Evolutionary conservation across 2,113 vertebrate species (phyloP).

Genomic region (Argyrosomus japonicus): DNA sequence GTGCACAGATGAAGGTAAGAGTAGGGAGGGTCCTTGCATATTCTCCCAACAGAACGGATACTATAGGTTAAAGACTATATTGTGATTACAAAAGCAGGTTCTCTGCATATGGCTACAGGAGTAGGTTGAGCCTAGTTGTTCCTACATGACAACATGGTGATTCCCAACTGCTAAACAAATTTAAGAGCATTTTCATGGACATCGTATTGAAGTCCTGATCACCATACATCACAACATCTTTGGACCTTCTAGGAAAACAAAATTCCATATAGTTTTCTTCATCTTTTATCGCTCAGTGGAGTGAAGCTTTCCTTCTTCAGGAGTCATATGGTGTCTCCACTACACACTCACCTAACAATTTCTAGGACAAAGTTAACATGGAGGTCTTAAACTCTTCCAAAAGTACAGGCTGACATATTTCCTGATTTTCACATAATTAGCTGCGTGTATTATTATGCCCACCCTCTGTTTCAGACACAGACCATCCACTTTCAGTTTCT

Average conservation of each 20-base stretch:
- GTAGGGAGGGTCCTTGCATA: background rate
- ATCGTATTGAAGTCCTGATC: background rate
- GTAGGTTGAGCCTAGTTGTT: background rate
- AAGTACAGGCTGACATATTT: background rate
- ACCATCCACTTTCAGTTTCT: background rate
- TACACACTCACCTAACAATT: background rate
- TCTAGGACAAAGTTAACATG: background rate
- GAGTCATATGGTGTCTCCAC: background rate
- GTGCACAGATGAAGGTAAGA: background rate
- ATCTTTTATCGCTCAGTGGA: background rate
- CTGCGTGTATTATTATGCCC: background rate
- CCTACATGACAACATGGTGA: background rate
- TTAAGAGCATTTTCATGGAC: slow-evolving; percentile 2
- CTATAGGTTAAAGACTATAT: background rate
- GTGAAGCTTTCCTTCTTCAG: background rate
- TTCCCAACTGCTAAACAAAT: background rate
- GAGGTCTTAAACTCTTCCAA: background rate
- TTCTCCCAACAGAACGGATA: background rate
- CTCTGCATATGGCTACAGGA: background rate
- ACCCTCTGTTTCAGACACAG: background rate
- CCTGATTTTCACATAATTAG: slow-evolving; percentile 2
- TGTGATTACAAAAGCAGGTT: background rate
- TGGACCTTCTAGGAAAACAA: background rate
- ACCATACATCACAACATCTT: background rate
- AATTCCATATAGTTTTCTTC: background rate